phyloP scores from a whole-genome alignment of 2,113 vertebrate species.

The Microtus montanus region DNA sequence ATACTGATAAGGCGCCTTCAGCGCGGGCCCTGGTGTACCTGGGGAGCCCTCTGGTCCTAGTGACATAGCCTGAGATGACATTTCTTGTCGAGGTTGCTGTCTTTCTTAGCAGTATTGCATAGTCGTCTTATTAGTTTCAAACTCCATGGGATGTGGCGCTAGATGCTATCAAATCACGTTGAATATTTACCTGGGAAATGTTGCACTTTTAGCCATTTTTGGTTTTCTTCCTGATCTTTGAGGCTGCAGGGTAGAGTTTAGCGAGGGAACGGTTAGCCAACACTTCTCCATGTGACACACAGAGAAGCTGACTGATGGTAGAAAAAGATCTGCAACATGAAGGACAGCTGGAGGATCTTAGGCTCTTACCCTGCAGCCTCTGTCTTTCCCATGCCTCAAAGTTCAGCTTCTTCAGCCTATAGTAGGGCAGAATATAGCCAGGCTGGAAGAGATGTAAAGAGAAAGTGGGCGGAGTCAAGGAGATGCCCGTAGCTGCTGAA shows the following conservation, averaged over 20 bases:
- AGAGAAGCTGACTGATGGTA: too few relatives aligned
- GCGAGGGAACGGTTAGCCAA: too few relatives aligned
- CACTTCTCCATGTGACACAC: too few relatives aligned
- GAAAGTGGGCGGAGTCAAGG: too few relatives aligned
- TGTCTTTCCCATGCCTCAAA: too few relatives aligned
- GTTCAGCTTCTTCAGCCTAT: too few relatives aligned
- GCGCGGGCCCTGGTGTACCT: not conserved
- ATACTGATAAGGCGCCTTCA: not conserved
- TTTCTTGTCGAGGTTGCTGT: not conserved
- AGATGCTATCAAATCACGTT: not conserved
- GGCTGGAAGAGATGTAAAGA: too few relatives aligned
- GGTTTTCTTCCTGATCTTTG: not conserved
- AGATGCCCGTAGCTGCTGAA: too few relatives aligned
- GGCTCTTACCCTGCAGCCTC: too few relatives aligned
- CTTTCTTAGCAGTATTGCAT: not conserved
- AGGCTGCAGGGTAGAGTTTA: not conserved
- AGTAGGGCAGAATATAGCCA: too few relatives aligned
- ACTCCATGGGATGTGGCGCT: not conserved
- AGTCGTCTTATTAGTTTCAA: not conserved
- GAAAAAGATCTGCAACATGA: too few relatives aligned
- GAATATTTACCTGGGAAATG: constrained; percentile 16
- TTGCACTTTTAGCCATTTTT: not conserved
- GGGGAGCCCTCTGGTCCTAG: not conserved
- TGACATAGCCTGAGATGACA: not conserved
- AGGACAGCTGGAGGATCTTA: too few relatives aligned